Evolutionary conservation across 1,140 invertebrate species (phyloP), one percentile per base, ranked within the genome.

Genomic region (Drosophila kikkawai): DNA sequence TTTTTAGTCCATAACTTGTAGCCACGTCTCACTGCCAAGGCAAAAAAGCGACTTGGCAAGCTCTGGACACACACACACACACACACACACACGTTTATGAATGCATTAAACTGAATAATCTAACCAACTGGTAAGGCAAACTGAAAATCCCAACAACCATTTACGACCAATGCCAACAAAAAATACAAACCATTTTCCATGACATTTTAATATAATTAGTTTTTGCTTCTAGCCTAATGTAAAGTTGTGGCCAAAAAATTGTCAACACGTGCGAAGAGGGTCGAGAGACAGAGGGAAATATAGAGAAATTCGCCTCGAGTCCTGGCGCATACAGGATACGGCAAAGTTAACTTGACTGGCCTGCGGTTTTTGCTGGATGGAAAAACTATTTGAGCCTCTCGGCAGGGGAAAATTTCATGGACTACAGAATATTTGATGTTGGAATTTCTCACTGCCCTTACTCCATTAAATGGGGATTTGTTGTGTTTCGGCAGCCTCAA

Each of bases 141-240:
- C 75, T 73, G 64, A 61, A 79, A 79, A 75, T 71, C 59, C 61
- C 69, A 57, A 76, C 68, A 80, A 78, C 51, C 85, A 87, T 80
- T 87, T 80, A 63, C 71, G 77, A 61, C 77, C 80, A 65, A 63
- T 64, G 70, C 66, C 69, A 79, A 66, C 78, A 75, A 71, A 63
- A 63, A 37, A 32, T 45, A 74, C 67, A 48, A 59, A 83, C 79
- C 71, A 84, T 87, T 78, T 88, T 84, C 76, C 84, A 87, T 84
- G 84, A 87, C 84, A 87, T 87, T 88, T 87, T 87, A 87, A 87
- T 87, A 87, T 87, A 87, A 87, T 87, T 87, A 87, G 84, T 87
- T 87, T 88, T 88, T 88, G 84, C 84, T 78, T 66, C 77, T 57
- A 76, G 77, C 84, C 80, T 88, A 88, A 87, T 88, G 84, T 80